Percentiles rank a stretch among this genome's conserved stretches.
These are phyloP conservation scores for Smittia sp. DNA, from an alignment of 2,888 invertebrate genomes.

Conservation along the genomic window DNA sequence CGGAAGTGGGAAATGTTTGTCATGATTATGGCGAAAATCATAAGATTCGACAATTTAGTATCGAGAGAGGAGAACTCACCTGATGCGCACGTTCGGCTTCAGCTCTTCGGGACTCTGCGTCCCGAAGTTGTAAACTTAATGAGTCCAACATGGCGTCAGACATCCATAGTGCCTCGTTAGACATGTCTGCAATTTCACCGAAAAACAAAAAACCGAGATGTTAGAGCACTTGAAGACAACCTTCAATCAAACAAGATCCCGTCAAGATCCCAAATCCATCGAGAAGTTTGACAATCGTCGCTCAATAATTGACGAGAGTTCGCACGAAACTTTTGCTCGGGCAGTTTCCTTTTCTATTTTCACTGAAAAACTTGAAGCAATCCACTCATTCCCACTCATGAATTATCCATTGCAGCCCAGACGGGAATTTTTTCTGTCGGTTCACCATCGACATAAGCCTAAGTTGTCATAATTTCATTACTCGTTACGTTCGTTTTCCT, in stretches of 20 bases:
- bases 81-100: conserved; percentile 75
- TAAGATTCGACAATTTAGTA: not conserved
- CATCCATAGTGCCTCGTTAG: conserved; percentile 48
- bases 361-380: no score
- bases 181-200: conserved; percentile 46
- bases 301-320: no score
- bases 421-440: no score
- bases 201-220: not conserved
- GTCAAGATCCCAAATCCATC: not conserved
- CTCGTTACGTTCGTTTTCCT: not conserved
- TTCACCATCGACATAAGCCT: no score
- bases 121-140: conserved; percentile 71
- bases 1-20: not conserved
- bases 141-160: conserved; percentile 56
- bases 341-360: no score
- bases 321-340: no score
- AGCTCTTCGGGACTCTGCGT: conserved; percentile 72
- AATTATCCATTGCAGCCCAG: no score
- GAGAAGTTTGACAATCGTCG: no score
- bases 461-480: no score
- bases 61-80: conserved; percentile 46
- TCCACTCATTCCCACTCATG: no score
- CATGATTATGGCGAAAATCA: not conserved
- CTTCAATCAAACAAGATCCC: not conserved
- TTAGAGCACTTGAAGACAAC: not conserved